A percentile compares a stretch with the other conserved stretches of the same genome.
phyloP scores from a whole-genome alignment of 1,140 invertebrate species.

The Aphaenogaster rudis region DNA sequence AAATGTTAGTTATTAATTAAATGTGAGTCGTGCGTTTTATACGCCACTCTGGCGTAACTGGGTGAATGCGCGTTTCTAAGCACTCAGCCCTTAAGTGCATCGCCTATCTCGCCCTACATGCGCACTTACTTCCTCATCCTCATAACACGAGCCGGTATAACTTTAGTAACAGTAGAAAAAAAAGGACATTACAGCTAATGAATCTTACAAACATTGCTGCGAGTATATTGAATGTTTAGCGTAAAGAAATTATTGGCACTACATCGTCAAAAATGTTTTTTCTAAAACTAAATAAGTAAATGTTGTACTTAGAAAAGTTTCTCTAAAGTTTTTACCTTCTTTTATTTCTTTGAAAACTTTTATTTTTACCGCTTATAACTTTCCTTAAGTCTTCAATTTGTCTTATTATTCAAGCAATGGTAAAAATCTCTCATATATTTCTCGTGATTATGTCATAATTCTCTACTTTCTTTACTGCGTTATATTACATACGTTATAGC shows the following conservation, averaged over 20 bases:
- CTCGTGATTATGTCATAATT: not conserved
- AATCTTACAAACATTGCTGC: not conserved
- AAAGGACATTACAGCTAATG: constrained; percentile 26
- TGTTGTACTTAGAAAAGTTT: not conserved
- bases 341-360: not conserved
- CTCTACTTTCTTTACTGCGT: not conserved
- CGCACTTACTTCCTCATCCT: not conserved
- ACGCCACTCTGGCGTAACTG: not conserved
- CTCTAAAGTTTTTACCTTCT: not conserved
- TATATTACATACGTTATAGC: constrained; percentile 2
- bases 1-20: constrained; percentile 39
- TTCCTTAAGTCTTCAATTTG: not conserved
- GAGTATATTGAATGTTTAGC: not conserved
- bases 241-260: not conserved
- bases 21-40: constrained; percentile 38
- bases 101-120: constrained; percentile 6
- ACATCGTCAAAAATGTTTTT: not conserved
- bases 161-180: constrained; percentile 41
- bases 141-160: not conserved
- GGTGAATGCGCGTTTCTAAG: constrained; percentile 11
- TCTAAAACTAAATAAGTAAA: not conserved
- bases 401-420: not conserved
- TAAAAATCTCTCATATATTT: not conserved
- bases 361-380: not conserved
- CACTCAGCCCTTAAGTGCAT: constrained; percentile 48